A percentile compares a stretch with the other conserved stretches of the same genome.
These are phyloP conservation scores for Cepaea nemoralis DNA, from an alignment of 1,140 invertebrate species.

Conservation along the genomic window DNA sequence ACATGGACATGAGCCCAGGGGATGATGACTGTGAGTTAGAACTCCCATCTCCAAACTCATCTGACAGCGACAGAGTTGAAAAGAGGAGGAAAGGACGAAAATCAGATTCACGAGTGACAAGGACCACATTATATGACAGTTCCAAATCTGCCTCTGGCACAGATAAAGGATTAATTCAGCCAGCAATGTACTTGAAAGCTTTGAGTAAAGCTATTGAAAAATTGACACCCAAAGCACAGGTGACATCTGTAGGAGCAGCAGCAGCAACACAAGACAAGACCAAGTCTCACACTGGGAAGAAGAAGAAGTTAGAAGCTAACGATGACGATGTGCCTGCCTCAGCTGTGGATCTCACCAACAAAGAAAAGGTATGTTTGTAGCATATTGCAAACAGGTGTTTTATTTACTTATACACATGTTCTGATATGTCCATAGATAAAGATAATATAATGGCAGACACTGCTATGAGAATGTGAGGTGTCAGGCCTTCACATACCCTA, in stretches of 20 bases:
- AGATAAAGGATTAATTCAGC: slow-evolving; percentile 34
- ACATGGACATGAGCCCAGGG: slow-evolving; percentile 77
- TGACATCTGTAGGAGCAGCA: neutral
- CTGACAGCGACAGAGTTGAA: slow-evolving; percentile 4
- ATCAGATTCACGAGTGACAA: slow-evolving; percentile 56
- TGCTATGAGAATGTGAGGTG: too few species aligned
- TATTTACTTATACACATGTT: too few species aligned
- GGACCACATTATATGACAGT: slow-evolving; percentile 52
- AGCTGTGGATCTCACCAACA: slow-evolving; percentile 91
- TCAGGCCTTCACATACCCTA: too few species aligned
- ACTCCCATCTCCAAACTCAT: slow-evolving; percentile 43
- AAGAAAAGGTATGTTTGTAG: slow-evolving; percentile 89
- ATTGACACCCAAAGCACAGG: slow-evolving; percentile 40
- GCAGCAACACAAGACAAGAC: slow-evolving; percentile 18
- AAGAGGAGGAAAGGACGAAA: slow-evolving; percentile 24
- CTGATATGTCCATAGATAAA: too few species aligned
- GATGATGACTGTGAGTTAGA: slow-evolving; percentile 58
- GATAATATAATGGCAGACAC: too few species aligned
- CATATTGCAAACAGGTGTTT: too few species aligned
- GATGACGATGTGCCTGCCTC: slow-evolving; percentile 72
- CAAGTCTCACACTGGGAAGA: neutral
- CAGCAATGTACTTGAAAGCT: slow-evolving; percentile 38
- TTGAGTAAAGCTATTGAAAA: slow-evolving; percentile 45
- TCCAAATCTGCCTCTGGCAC: slow-evolving; percentile 15
- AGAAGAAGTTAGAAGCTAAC: neutral